Percentiles rank a stretch among this genome's conserved stretches.
Evolutionary conservation across 2,888 invertebrate genomes (phyloP).

Genomic region (Clepsis dumicolana): DNA sequence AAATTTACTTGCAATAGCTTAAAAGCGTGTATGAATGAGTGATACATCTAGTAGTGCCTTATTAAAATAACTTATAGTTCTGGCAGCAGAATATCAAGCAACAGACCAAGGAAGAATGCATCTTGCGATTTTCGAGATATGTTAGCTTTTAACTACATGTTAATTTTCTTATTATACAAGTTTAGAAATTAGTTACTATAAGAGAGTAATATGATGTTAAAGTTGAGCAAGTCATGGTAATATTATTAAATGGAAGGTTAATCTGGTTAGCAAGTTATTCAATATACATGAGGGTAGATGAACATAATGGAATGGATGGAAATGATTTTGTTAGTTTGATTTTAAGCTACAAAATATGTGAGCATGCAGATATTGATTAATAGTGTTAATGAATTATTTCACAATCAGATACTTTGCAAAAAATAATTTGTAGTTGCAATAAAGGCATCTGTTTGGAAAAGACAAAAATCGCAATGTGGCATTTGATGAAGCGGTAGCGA

Average conservation of each 20-base stretch:
- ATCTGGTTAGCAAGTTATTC: neutral
- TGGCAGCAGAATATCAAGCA: constrained; percentile 63
- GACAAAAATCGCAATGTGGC: constrained; percentile 80
- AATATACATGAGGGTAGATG: constrained; percentile 31
- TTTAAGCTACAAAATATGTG: constrained; percentile 25
- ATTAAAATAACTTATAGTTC: neutral
- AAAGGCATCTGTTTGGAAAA: constrained; percentile 54
- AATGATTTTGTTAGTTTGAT: neutral
- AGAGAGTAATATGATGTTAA: neutral
- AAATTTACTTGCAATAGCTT: constrained; percentile 12
- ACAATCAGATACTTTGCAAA: constrained; percentile 39
- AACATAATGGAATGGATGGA: constrained; percentile 10
- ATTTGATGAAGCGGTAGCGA: constrained; percentile 70
- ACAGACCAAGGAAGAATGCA: constrained; percentile 80
- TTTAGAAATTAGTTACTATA: neutral
- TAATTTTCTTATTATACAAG: neutral
- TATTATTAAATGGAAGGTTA: neutral
- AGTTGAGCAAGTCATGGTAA: neutral
- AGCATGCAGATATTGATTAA: constrained; percentile 35
- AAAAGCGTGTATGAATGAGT: constrained; percentile 19
- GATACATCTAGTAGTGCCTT: constrained; percentile 13
- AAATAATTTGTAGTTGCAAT: neutral
- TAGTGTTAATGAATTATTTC: constrained; percentile 33
- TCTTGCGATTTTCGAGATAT: constrained; percentile 73
- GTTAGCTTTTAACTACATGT: constrained; percentile 43